phyloP scores from a whole-genome alignment of 2,113 vertebrate genomes.

The Trichechus manatus region DNA sequence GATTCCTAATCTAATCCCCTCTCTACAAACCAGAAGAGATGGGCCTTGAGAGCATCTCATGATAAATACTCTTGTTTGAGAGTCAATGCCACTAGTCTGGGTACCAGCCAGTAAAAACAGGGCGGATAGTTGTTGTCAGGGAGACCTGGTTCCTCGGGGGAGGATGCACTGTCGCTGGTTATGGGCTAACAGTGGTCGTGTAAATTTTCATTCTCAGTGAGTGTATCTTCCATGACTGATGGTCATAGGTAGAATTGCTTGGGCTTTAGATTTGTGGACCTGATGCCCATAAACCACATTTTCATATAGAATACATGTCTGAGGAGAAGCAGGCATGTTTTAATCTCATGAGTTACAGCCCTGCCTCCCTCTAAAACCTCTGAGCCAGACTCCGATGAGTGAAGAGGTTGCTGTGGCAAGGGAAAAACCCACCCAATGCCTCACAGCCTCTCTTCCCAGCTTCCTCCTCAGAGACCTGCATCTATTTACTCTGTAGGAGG shows the following conservation, averaged over 20 bases:
- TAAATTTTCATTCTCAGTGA: constrained; percentile 90
- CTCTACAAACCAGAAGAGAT: constrained; percentile 69
- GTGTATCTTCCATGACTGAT: constrained; percentile 90
- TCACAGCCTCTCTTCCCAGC: constrained; percentile 34
- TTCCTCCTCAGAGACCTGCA: constrained; percentile 22
- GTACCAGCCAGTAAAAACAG: constrained; percentile 75
- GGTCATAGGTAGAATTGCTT: constrained; percentile 88
- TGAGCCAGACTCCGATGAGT: constrained; percentile 75
- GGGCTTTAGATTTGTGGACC: constrained; percentile 90
- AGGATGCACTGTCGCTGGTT: constrained; percentile 42
- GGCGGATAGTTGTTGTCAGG: constrained; percentile 75
- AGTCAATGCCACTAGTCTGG: constrained; percentile 73
- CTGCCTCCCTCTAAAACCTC: constrained; percentile 81
- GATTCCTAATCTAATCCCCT: constrained; percentile 53
- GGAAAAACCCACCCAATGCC: constrained; percentile 61
- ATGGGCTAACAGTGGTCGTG: constrained; percentile 81
- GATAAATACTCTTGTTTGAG: constrained; percentile 81
- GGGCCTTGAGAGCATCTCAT: constrained; percentile 72
- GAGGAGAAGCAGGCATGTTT: constrained; percentile 86
- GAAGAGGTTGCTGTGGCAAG: constrained; percentile 63
- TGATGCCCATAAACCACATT: constrained; percentile 91
- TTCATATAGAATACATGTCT: constrained; percentile 92
- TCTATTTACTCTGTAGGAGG: constrained; percentile 60
- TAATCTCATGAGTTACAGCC: constrained; percentile 89
- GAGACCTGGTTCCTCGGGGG: constrained; percentile 65